phyloP scores from a whole-genome alignment of 2,113 vertebrate species.

The Cyphomyrus plagiostoma region DNA sequence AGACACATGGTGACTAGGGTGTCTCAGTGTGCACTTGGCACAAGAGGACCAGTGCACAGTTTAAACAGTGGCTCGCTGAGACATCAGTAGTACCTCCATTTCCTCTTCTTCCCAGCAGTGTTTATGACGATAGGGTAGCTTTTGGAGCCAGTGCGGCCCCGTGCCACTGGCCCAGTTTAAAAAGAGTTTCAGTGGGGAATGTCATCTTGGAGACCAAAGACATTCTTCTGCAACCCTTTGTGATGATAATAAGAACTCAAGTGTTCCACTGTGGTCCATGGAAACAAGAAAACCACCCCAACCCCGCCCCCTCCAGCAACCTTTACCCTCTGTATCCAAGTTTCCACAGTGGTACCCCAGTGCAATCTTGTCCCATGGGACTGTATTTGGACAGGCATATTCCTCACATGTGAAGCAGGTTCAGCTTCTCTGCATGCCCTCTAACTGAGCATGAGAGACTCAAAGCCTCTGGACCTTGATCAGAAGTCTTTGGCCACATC shows the following conservation, averaged over 20 bases:
- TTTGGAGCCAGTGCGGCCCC: neutral
- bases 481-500: neutral
- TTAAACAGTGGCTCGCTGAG: neutral
- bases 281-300: neutral
- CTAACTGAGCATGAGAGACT: neutral
- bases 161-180: neutral
- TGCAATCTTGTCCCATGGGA: neutral
- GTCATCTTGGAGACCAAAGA: neutral
- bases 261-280: conserved; percentile 1
- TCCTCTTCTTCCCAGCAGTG: neutral
- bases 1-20: neutral
- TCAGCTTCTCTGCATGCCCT: neutral
- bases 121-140: neutral
- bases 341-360: neutral
- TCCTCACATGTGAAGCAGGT: neutral
- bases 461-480: neutral
- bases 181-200: neutral
- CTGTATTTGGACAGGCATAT: neutral
- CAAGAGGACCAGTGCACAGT: neutral
- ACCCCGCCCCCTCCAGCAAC: neutral
- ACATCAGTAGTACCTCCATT: neutral
- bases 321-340: conserved; percentile 4
- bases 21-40: neutral
- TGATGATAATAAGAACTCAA: conserved; percentile 1
- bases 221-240: conserved; percentile 3